phyloP scores from a whole-genome alignment of 2,797 vertebrate species.

The Urocyon cinereoargenteus region DNA sequence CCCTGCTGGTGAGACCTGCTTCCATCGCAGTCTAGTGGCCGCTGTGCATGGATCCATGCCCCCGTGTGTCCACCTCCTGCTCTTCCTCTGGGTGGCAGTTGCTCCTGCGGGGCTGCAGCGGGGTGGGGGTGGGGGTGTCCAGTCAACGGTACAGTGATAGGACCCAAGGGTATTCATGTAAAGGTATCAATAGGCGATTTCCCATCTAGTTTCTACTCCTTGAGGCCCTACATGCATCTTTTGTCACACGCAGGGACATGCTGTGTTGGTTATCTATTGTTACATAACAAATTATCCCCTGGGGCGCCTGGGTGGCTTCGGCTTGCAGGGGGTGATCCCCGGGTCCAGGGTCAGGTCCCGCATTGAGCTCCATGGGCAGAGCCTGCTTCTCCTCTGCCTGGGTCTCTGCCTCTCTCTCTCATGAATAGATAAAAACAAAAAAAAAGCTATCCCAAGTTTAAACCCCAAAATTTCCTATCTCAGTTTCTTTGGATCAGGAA shows the following conservation, averaged over 20 bases:
- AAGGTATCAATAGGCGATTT: not conserved
- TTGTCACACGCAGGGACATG: not conserved
- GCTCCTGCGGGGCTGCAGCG: too few species aligned
- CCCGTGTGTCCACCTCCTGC: not conserved
- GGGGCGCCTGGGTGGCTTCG: too few species aligned
- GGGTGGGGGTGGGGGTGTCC: not conserved
- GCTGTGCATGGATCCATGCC: rapidly evolving
- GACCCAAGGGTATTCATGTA: not conserved
- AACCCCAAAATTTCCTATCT: not conserved
- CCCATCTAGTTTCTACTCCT: not conserved
- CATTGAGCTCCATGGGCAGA: too few species aligned
- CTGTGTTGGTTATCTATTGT: not conserved
- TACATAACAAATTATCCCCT: not conserved
- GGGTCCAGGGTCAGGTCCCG: too few species aligned
- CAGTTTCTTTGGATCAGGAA: not conserved
- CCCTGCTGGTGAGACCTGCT: not conserved
- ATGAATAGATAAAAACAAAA: too few species aligned
- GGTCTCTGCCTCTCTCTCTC: too few species aligned
- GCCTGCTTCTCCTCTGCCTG: too few species aligned
- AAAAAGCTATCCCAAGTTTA: not conserved
- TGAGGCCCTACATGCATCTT: not conserved
- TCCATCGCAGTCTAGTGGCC: too few species aligned
- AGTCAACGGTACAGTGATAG: not conserved
- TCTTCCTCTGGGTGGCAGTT: not conserved
- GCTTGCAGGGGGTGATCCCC: too few species aligned